Conservation (phyloP, 2,113 vertebrate species). For the Mesoclemmys tuberculata region DNA sequence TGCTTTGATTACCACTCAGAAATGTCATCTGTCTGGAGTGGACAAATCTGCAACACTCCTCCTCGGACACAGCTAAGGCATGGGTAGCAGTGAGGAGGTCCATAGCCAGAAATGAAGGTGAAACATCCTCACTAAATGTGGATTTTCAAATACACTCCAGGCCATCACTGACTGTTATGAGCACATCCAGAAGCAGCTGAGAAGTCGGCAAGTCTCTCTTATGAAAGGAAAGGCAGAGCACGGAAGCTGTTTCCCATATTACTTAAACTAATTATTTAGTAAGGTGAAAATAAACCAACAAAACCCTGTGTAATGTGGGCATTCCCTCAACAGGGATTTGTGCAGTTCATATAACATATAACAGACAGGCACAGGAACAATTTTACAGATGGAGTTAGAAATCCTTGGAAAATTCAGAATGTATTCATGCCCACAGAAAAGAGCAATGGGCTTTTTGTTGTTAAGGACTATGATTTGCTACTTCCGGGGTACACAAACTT, state of each 20-base stretch:
- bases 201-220: background rate
- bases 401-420: background rate
- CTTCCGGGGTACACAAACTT: background rate
- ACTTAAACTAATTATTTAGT: background rate
- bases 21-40: background rate
- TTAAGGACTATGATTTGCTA: background rate
- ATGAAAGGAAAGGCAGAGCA: background rate
- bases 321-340: background rate
- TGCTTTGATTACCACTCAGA: background rate
- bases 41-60: background rate
- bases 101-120: background rate
- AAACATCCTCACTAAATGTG: background rate
- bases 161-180: background rate
- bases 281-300: background rate
- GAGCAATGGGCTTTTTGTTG: background rate
- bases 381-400: background rate
- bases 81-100: background rate
- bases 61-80: background rate
- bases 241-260: background rate
- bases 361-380: background rate
- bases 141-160: background rate
- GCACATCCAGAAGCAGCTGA: background rate
- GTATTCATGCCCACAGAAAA: background rate
- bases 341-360: background rate
- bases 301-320: background rate